Conservation (phyloP, 2,888 invertebrate species). For the Drosophila suboccidentalis region DNA sequence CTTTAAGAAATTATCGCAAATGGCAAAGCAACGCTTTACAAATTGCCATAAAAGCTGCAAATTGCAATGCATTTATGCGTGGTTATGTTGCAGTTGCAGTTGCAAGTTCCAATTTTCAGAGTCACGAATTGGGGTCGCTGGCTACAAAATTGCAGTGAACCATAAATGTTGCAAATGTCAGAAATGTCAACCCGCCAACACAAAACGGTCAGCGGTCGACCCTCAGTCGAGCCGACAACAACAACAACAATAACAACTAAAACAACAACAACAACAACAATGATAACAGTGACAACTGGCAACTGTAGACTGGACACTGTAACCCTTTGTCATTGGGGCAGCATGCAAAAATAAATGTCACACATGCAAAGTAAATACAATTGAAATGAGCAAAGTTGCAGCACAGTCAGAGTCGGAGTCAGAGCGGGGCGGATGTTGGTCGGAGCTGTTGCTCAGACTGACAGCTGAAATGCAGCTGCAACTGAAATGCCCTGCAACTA, state of each 20-base stretch:
- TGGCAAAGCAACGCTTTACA: conserved; percentile 27
- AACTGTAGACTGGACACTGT: conserved; percentile 20
- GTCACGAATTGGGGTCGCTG: conserved; percentile 37
- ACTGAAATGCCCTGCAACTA: conserved; percentile 1
- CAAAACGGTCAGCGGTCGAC: conserved; percentile 64
- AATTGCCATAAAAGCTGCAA: conserved; percentile 54
- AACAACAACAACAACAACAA: conserved; percentile 17
- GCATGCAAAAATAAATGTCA: conserved; percentile 71
- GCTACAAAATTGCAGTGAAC: conserved; percentile 71
- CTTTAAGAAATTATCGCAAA: conserved; percentile 50
- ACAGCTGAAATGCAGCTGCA: conserved; percentile 35
- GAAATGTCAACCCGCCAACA: conserved; percentile 76
- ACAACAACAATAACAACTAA: conserved; percentile 14
- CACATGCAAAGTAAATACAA: conserved; percentile 79
- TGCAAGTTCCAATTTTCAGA: conserved; percentile 12
- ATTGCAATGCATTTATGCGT: conserved; percentile 50
- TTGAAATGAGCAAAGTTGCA: conserved; percentile 66
- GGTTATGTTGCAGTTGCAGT: conserved; percentile 13
- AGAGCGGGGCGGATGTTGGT: conserved; percentile 1
- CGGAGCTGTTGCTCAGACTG: conserved; percentile 21
- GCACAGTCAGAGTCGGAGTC: not conserved
- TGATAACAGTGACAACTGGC: conserved; percentile 18
- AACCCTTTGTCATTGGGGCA: conserved; percentile 49
- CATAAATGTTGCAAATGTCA: conserved; percentile 82
- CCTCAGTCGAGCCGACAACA: conserved; percentile 37